Evolutionary conservation across 64 coral and sea anemone species (phyloP).

Genomic region (Dendrophyllia cribrosa): DNA sequence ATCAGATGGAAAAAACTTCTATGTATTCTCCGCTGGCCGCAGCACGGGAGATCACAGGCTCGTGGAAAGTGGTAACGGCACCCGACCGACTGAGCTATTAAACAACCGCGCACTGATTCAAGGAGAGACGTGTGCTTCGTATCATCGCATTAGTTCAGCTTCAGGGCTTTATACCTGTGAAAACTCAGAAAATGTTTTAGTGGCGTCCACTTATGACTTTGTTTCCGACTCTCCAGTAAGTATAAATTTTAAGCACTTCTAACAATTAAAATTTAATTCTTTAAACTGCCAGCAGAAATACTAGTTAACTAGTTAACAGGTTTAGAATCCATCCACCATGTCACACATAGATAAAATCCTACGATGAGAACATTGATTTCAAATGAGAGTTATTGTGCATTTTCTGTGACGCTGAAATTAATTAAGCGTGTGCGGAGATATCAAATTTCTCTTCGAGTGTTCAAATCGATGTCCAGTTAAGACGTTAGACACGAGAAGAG

Average conservation of each 20-base stretch:
- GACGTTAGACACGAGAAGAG: no score
- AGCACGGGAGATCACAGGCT: constrained; percentile 7
- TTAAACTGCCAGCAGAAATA: no score
- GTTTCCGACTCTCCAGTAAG: constrained; percentile 13
- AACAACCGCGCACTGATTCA: background rate
- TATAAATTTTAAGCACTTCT: background rate
- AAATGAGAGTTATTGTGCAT: no score
- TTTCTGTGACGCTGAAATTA: no score
- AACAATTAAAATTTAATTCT: background rate
- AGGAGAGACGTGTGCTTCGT: constrained; percentile 30
- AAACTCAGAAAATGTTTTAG: background rate
- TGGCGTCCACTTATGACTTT: constrained; percentile 35
- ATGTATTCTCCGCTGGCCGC: constrained; percentile 4
- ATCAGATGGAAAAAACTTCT: background rate
- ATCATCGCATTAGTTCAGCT: constrained; percentile 1
- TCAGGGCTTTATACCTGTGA: constrained; percentile 39
- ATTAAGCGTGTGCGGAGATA: no score
- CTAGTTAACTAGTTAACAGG: no score
- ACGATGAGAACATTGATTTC: no score
- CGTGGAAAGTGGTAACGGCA: background rate
- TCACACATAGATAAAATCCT: no score
- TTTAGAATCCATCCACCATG: no score
- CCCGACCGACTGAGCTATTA: background rate
- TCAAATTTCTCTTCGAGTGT: no score
- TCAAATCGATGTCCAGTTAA: no score